Conservation (phyloP, 2,888 invertebrate species). For the Drosophila sordidula region DNA sequence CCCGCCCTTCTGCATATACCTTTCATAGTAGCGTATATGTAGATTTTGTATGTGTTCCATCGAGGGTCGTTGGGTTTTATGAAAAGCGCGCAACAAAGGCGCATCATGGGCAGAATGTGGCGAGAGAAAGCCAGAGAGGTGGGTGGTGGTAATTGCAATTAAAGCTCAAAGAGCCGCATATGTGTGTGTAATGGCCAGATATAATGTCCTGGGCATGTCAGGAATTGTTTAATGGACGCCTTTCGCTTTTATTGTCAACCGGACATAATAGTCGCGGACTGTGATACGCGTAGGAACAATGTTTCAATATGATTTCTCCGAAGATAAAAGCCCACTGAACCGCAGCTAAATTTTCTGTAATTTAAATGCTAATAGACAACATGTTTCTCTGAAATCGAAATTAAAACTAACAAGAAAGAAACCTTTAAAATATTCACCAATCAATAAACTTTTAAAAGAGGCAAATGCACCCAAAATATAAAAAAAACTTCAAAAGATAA, state of each 20-base stretch:
- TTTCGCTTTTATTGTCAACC: conserved; percentile 24
- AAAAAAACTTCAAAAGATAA: conserved; percentile 16
- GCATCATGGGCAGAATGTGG: conserved; percentile 4
- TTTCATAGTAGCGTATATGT: conserved; percentile 1
- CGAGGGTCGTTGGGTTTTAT: conserved; percentile 31
- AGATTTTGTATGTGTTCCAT: conserved; percentile 15
- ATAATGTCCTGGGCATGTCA: conserved; percentile 41
- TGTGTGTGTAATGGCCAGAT: conserved; percentile 28
- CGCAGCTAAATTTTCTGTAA: too few species aligned
- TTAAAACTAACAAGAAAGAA: not conserved
- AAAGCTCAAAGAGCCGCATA: conserved; percentile 1
- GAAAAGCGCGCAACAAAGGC: conserved; percentile 14
- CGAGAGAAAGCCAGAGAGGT: not conserved
- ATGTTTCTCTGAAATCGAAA: not conserved
- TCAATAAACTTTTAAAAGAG: not conserved
- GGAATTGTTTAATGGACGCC: conserved; percentile 33
- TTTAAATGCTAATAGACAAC: too few species aligned
- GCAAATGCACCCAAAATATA: not conserved
- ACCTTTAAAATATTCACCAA: not conserved
- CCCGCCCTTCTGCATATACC: not conserved
- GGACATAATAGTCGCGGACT: not conserved
- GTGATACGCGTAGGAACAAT: not conserved
- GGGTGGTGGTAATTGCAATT: conserved; percentile 35
- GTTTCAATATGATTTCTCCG: not conserved
- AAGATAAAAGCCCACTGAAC: not conserved